A percentile compares a stretch with the other conserved stretches of the same genome.
Evolutionary conservation across 2,113 vertebrate species (phyloP).

Genomic region (Malurus melanocephalus): DNA sequence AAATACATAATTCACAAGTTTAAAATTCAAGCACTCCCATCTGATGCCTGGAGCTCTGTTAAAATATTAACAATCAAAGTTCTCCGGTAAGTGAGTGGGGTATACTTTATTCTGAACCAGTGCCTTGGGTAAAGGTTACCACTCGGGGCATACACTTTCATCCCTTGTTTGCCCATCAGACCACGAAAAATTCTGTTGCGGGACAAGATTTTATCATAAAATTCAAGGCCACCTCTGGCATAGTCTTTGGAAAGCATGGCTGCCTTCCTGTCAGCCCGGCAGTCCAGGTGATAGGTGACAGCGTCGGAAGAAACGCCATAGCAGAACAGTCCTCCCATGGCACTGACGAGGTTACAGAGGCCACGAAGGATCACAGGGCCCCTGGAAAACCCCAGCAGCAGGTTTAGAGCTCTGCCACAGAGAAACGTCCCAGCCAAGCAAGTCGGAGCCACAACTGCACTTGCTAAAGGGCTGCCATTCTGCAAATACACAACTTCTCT

Average conservation of each 20-base stretch:
- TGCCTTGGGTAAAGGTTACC: conserved; percentile 86
- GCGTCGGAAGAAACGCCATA: conserved; percentile 78
- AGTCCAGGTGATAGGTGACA: conserved; percentile 80
- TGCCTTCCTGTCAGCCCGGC: conserved; percentile 74
- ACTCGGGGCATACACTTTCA: conserved; percentile 81
- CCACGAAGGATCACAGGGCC: conserved; percentile 70
- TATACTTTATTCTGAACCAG: conserved; percentile 83
- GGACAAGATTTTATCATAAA: conserved; percentile 87
- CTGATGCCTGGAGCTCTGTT: conserved; percentile 45
- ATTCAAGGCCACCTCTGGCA: conserved; percentile 86
- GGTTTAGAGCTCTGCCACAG: conserved; percentile 76
- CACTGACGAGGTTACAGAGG: conserved; percentile 70
- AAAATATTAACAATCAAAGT: conserved; percentile 77
- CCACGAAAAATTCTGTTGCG: conserved; percentile 81
- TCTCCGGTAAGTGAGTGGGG: conserved; percentile 85
- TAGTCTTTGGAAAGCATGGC: conserved; percentile 81
- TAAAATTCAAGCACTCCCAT: conserved; percentile 36
- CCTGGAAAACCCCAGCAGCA: conserved; percentile 77
- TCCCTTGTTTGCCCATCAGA: conserved; percentile 82
- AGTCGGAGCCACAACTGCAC: conserved; percentile 75
- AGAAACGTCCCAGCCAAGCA: conserved; percentile 81
- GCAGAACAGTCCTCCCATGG: conserved; percentile 71
- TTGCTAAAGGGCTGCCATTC: conserved; percentile 66
- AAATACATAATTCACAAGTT: conserved; percentile 56
- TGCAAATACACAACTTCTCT: conserved; percentile 82